Evolutionary conservation across 2,113 vertebrate genomes (phyloP), one percentile per base, ranked within the genome.

Genomic region (Labeo rohita): DNA sequence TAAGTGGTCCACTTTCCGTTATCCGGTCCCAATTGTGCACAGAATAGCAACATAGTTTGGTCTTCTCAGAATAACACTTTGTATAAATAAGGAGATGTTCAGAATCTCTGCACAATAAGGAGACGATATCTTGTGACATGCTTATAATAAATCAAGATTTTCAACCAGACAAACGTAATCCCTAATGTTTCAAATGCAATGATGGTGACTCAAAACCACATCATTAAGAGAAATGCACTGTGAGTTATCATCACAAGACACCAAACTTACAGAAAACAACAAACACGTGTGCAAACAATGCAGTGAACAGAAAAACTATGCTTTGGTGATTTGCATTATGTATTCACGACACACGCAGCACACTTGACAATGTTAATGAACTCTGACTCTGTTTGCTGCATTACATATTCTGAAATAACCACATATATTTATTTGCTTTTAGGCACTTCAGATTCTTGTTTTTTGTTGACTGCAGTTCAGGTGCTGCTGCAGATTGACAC

Each of bases 111-210:
- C 11, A 4, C 43, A 47, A 74, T 43, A 7, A 47, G 21, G 10
- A 74, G 72, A 74, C 72, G 2, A 23, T 72, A 10, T 47, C 70
- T 49, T 23, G 21, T 11, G 12, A 49, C 21, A 28, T 8, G 3
- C 75, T 34, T 23, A 65, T 65, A 80, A 80, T 49, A 80, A 18
- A 16, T 66, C 43, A 49, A 34, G n/a, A 66, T 81, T 50, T 75
- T 50, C n/a, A 75, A 13, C 21, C 5, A 7, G 21, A 11, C 72
- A 49, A 74, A 75, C n/a, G 13, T 50, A 15, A 50, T 50, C 43
- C 43, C 65, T 65, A 18, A 49, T 15, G 9, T 81, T 81, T 23
- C 79, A 49, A 65, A 65, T 21, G 45, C n/a, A 80, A 65, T 10
- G 79, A 65, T 6, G 45, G 59, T 28, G 59, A 16, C 78, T 9